Conservation (phyloP, 2,888 invertebrate species). For the Steinernema hermaphroditum region DNA sequence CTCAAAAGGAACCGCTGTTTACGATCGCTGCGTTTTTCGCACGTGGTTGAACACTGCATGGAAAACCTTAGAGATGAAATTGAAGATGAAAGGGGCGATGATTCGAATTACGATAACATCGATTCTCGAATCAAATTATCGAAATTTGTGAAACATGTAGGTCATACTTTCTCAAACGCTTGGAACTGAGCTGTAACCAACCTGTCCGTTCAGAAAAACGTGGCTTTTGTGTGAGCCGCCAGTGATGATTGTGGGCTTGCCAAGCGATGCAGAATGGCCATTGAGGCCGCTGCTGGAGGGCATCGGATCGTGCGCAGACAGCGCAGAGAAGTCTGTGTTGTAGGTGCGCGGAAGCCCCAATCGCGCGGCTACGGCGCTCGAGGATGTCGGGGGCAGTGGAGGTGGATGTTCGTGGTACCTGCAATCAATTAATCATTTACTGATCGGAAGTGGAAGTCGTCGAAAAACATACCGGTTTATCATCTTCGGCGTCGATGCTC, state of each 20-base stretch:
- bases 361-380: constrained; percentile 26
- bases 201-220: constrained; percentile 26
- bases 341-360: constrained; percentile 23
- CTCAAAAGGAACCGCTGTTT: constrained; percentile 2
- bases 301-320: constrained; percentile 21
- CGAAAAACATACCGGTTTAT: constrained; percentile 30
- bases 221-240: constrained; percentile 15
- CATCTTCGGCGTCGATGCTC: constrained; percentile 25
- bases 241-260: constrained; percentile 14
- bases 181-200: background rate
- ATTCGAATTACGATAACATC: constrained; percentile 19
- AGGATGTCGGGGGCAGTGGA: constrained; percentile 18
- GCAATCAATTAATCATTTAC: constrained; percentile 8
- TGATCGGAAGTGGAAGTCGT: constrained; percentile 19
- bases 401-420: constrained; percentile 29
- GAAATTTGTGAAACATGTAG: constrained; percentile 18
- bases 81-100: background rate
- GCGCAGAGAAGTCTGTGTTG: constrained; percentile 25
- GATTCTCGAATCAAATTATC: constrained; percentile 13
- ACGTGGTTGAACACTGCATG: background rate
- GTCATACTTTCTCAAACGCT: background rate
- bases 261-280: constrained; percentile 8
- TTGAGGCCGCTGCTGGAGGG: constrained; percentile 9
- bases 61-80: background rate
- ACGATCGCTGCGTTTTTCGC: background rate